Percentiles rank a stretch among this genome's conserved stretches.
These are phyloP conservation scores for Apostichopus japonicus DNA, from an alignment of 35 echinoderm and acorn worm species.

Conservation along the genomic window DNA sequence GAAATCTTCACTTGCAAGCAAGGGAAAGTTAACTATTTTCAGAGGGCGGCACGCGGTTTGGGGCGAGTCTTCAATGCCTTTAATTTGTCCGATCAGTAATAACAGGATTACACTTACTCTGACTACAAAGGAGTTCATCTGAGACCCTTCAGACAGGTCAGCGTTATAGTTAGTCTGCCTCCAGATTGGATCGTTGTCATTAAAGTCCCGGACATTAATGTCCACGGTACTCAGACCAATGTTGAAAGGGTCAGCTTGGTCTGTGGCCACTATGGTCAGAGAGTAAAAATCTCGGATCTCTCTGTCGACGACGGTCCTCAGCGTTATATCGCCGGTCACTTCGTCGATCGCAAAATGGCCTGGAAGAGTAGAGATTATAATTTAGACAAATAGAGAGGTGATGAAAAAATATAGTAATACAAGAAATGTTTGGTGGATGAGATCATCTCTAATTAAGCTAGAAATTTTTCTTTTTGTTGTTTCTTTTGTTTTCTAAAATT, in stretches of 20 bases:
- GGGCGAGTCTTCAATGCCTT: too few species aligned
- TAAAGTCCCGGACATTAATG: slow-evolving; percentile 71
- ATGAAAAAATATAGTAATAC: background rate
- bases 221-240: slow-evolving; percentile 35
- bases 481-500: too few species aligned
- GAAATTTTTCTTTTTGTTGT: too few species aligned
- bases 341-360: slow-evolving; percentile 73
- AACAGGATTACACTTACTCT: slow-evolving; percentile 42
- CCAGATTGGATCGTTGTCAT: slow-evolving; percentile 85
- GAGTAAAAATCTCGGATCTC: slow-evolving; percentile 63
- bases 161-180: slow-evolving; percentile 45
- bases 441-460: too few species aligned
- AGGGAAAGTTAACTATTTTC: too few species aligned
- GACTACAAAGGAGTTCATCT: slow-evolving; percentile 53
- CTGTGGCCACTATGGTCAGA: slow-evolving; percentile 75
- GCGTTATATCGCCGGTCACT: slow-evolving; percentile 60
- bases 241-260: slow-evolving; percentile 67
- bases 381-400: too few species aligned
- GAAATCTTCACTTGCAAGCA: too few species aligned
- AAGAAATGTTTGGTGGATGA: background rate
- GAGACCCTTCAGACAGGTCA: slow-evolving; percentile 45
- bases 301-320: slow-evolving; percentile 64
- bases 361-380: background rate
- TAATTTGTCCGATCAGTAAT: too few species aligned
- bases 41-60: too few species aligned